Conservation (phyloP, 2,113 vertebrate genomes). For the Pycnonotus jocosus region DNA sequence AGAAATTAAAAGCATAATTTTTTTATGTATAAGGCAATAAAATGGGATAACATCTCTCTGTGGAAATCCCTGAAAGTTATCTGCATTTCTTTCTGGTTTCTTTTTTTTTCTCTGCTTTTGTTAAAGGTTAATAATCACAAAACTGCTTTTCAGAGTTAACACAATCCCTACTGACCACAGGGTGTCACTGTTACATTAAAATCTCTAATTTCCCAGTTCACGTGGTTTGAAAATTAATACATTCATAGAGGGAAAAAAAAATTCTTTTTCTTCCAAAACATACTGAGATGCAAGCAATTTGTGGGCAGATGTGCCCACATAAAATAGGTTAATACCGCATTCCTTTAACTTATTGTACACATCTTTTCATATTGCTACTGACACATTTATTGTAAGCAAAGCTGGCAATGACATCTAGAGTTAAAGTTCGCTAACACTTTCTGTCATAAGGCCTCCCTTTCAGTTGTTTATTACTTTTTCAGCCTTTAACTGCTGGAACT, state of each 20-base stretch:
- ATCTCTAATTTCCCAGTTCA: background rate
- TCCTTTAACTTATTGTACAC: background rate
- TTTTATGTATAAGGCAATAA: background rate
- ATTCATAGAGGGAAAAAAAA: rapidly evolving
- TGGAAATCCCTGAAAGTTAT: background rate
- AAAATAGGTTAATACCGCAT: background rate
- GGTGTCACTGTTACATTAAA: slow-evolving; percentile 68
- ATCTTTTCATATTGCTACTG: slow-evolving; percentile 39
- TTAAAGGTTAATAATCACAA: background rate
- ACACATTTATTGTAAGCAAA: slow-evolving; percentile 51
- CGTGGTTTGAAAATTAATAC: background rate
- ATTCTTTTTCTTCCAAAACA: background rate
- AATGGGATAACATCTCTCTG: background rate
- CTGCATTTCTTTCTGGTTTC: background rate
- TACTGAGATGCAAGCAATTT: background rate
- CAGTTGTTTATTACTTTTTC: slow-evolving; percentile 44
- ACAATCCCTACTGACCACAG: slow-evolving; percentile 42
- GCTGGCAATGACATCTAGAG: slow-evolving; percentile 42
- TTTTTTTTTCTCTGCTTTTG: background rate
- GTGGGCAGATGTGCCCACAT: background rate
- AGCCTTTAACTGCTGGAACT: background rate
- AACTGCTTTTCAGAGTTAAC: background rate
- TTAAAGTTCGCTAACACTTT: slow-evolving; percentile 26
- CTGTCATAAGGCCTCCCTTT: slow-evolving; percentile 17
- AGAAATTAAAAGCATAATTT: background rate